Evolutionary conservation across 1,140 invertebrate genomes (phyloP), one percentile per base, ranked within the genome.

Genomic region (Microvelia longipes): DNA sequence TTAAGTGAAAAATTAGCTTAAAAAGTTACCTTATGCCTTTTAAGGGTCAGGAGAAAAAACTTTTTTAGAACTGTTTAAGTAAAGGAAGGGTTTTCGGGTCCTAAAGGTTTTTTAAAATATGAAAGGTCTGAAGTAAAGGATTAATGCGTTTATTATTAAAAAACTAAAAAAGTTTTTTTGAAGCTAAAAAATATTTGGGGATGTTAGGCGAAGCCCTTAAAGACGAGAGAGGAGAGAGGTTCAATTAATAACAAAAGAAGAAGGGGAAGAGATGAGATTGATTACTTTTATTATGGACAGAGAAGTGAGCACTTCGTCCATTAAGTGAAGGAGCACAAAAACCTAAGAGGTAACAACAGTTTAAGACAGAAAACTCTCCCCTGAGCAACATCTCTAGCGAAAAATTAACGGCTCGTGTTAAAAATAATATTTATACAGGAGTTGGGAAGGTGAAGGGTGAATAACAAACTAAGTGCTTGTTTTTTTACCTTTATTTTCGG

Each of bases 221-320:
- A 50, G 35, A 50, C 35, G 35, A 27, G 28, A 28, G 25, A n/a
- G 27, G 25, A n/a, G 25, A 25, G 61, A 29, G 26, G 68, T 25
- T 27, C 70, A 71, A 71, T 71, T 71, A 71, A 71, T 71, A 71
- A 71, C 70, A 29, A 24, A 27, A 65, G 24, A 35, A 70, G 69
- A 35, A 24, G 66, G 28, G 28, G 62, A 67, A 29, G 2, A 26
- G 60, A 2, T 28, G 70, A 71, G 70, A 71, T 71, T 71, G 70
- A 71, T 71, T 68, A 68, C 70, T 71, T 71, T 71, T 71, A 71
- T 71, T 71, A 71, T 71, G 70, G 70, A 67, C 66, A 68, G 35
- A 29, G 66, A 68, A 29, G 70, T 60, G 66, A 35, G 70, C 30
- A 14, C 28, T 13, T n/a, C 35, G 35, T 13, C 24, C 29, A 24